Percentiles rank a stretch among this genome's conserved stretches.
phyloP scores from a whole-genome alignment of 2,113 vertebrate species.

The Apteryx mantelli region DNA sequence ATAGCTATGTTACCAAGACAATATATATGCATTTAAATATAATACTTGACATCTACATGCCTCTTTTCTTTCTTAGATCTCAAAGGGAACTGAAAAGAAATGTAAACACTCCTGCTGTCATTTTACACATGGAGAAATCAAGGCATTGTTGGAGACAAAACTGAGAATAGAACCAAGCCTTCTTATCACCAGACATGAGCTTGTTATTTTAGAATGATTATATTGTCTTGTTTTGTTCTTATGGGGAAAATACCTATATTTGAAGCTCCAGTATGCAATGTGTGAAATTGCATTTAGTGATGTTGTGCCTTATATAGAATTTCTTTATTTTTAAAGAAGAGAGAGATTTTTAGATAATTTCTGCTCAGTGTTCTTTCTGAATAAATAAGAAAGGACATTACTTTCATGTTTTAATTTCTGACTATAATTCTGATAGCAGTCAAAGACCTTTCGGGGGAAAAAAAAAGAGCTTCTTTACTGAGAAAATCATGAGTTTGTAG shows the following conservation, averaged over 20 bases:
- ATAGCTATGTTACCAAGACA: neutral
- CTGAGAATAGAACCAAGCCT: neutral
- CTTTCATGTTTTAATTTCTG: conserved; percentile 7
- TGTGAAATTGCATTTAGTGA: neutral
- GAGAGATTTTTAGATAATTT: neutral
- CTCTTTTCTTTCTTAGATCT: neutral
- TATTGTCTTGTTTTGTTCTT: neutral
- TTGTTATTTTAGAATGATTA: conserved; percentile 1
- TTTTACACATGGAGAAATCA: neutral
- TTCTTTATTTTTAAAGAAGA: neutral
- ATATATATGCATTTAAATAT: neutral
- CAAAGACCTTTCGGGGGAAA: neutral
- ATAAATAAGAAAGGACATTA: conserved; percentile 2
- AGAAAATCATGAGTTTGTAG: neutral
- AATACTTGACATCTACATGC: neutral
- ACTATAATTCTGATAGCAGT: neutral
- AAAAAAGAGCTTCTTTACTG: neutral
- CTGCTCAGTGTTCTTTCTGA: neutral
- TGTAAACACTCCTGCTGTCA: neutral
- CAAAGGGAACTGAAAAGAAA: neutral
- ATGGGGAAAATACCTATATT: neutral
- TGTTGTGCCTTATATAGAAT: neutral
- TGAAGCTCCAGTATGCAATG: neutral
- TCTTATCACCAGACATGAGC: neutral
- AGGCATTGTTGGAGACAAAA: neutral